Conservation (phyloP, 2,797 vertebrate genomes). For the Gallinago solitaria region DNA sequence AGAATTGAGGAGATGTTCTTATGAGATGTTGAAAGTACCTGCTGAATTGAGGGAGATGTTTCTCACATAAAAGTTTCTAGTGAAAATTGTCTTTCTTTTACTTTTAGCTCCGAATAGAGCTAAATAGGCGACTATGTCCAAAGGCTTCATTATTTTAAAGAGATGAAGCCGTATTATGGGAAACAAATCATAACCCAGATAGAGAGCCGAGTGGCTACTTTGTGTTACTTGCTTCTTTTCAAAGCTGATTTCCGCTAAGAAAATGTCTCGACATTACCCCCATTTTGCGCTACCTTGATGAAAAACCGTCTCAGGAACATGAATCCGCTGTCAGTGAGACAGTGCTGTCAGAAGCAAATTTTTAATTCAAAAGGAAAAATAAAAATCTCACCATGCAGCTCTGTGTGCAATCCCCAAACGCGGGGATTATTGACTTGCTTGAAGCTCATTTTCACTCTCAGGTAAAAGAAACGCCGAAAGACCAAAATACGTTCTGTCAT, state of each 20-base stretch:
- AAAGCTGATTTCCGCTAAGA: not conserved
- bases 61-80: not conserved
- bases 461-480: rapidly evolving
- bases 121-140: not conserved
- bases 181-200: not conserved
- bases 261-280: rapidly evolving
- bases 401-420: rapidly evolving
- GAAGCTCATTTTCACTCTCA: too few relatives aligned
- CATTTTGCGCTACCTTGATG: not conserved
- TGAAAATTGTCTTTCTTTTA: rapidly evolving
- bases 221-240: slow-evolving; percentile 16
- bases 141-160: not conserved
- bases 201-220: not conserved
- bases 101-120: not conserved
- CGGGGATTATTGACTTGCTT: not conserved
- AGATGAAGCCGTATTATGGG: not conserved
- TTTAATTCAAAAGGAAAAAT: not conserved
- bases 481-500: rapidly evolving
- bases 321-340: too few relatives aligned
- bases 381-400: not conserved
- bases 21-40: not conserved
- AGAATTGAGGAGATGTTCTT: not conserved
- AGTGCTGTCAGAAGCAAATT: not conserved
- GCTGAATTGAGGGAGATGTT: not conserved
- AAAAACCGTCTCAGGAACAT: not conserved